Base-by-base conservation (phyloP, 2,888 invertebrate genomes). In the Synanthedon myopaeformis region DNA sequence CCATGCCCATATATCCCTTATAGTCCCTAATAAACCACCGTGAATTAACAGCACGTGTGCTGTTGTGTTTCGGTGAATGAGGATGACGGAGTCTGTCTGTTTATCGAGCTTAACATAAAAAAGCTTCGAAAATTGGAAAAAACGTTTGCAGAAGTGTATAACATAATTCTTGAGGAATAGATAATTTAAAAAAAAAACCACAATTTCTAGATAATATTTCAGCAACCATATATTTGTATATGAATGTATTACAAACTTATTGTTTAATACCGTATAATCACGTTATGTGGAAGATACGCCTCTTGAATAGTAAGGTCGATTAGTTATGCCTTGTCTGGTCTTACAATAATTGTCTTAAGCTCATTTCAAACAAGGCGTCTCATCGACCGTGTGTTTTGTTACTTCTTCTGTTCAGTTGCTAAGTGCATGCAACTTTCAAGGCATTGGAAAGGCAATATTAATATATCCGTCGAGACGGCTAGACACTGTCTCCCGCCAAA, bases 401-500 rank as follows among this genome's bases (percentile, higher is more conserved):
- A 14, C 45, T 45, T 13, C 35, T 35, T 35, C 35, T 35, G 10
- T 35, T 35, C 10, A 35, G 10, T 35, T 35, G 35, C 35, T 6
- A 45, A 45, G 49, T 49, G 23, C 49, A 23, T 49, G 13, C 11
- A 13, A 52, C 52, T 35, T 54, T 56, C 11, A 49, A 42, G 51
- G 63, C 54, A 59, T 59, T 65, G 64, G 67, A 68, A 67, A 68
- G 66, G 66, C 61, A 65, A 61, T 52, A 59, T 58, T 61, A 62
- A 57, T 60, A 59, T 60, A 58, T 63, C 59, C 61, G 57, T 57
- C 60, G 62, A 49, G 49, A 60, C 58, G 61, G 58, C 58, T 57
- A 66, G 67, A 67, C 64, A 67, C 62, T 64, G 73, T 73, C 77
- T 80, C 76, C 78, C 79, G 79, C 80, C 79, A 77, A 82, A 77